phyloP scores from a whole-genome alignment of 2,888 invertebrate genomes.

The Pseudococcus jackbeardsleyi region DNA sequence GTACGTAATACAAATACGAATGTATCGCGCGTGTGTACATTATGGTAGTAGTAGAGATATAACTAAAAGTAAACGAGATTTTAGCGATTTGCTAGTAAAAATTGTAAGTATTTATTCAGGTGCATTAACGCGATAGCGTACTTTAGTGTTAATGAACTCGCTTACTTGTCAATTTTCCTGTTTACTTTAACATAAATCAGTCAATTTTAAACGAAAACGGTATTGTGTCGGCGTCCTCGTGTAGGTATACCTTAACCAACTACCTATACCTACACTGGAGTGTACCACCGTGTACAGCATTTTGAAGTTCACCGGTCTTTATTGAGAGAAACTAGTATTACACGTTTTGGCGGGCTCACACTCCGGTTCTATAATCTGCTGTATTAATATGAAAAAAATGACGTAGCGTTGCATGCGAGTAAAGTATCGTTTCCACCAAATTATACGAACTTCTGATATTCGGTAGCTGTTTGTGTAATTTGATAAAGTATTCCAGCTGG shows the following conservation, averaged over 20 bases:
- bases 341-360: background rate
- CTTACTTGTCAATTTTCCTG: constrained; percentile 49
- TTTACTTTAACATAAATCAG: constrained; percentile 47
- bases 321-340: background rate
- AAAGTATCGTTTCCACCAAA: background rate
- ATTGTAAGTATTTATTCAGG: constrained; percentile 52
- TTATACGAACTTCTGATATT: background rate
- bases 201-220: background rate
- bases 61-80: constrained; percentile 42
- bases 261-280: background rate
- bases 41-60: constrained; percentile 9
- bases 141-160: constrained; percentile 48
- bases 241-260: background rate
- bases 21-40: background rate
- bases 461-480: background rate
- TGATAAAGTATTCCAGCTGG: background rate
- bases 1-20: background rate
- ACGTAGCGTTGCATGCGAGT: background rate
- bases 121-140: constrained; percentile 40
- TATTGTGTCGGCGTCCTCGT: background rate
- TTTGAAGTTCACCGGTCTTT: constrained; percentile 3
- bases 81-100: constrained; percentile 49
- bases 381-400: background rate
- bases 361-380: background rate
- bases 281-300: background rate